Evolutionary conservation across 1,140 invertebrate species (phyloP), one percentile per base, ranked within the genome.

Genomic region (Adoxophyes honmai): DNA sequence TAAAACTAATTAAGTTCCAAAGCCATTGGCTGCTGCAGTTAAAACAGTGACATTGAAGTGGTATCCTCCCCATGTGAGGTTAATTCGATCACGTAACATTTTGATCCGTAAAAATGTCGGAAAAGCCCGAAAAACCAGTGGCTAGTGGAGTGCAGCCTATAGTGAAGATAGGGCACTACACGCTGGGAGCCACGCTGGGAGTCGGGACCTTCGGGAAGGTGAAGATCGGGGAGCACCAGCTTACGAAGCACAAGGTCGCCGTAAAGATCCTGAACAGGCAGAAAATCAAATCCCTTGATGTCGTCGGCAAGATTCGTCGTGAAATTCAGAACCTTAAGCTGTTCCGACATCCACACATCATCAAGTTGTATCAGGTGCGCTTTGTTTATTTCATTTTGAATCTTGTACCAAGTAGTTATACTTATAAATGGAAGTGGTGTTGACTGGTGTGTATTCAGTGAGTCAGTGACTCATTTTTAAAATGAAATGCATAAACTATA

Each of bases 271-370:
- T 99, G 16, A 99, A 99, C 86, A 92, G 99, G 16, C 97, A 99
- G 74, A 99, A 99, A 87, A 99, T 99, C 34, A 99, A 99, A 89
- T 98, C 96, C 78, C 90, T 99, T 1, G 98, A 99, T 94, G 98
- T 99, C 1, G 99, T 99, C 37, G 97, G 98, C 1, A 99, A 99
- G 90, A 99, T 99, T 66, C 92, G 98, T 48, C 91, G 98, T 57
- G 99, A 99, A 90, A 99, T 99, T 77, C 98, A 99, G 86, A 99
- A 99, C 91, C 92, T 99, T 1, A 99, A 99, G 81, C 91, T 99
- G 0, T 99, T 99, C 81, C 92, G 98, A 58, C 99, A 99, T 92
- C 99, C 99, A 11, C 99, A 99, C 84, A 99, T 99, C 66, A 99
- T 99, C 60, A 99, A 99, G 92, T 88, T 99, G 91, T 99, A 95